A percentile compares a stretch with the other conserved stretches of the same genome.
Conservation (phyloP, 2,797 vertebrate species). For the Leuciscus waleckii region DNA sequence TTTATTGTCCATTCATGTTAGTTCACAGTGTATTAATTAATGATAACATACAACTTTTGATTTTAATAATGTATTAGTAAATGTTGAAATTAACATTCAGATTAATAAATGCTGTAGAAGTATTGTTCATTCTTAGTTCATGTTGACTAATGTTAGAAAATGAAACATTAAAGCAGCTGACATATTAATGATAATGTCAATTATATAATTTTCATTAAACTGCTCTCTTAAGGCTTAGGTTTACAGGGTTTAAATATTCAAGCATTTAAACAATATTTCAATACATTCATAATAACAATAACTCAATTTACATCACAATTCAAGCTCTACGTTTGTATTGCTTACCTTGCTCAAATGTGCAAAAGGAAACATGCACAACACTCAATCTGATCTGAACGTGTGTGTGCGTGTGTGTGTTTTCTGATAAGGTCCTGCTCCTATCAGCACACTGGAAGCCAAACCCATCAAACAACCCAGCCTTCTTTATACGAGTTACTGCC, state of each 20-base stretch:
- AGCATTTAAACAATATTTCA: neutral
- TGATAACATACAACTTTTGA: no score
- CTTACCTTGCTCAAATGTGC: slow-evolving; percentile 27
- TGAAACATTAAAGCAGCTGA: neutral
- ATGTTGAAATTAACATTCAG: no score
- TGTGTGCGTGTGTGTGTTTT: neutral
- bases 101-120: no score
- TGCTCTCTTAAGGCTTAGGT: neutral
- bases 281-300: neutral
- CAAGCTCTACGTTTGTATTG: neutral
- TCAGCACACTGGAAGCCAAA: neutral
- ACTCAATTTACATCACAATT: neutral
- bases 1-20: no score
- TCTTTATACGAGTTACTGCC: neutral
- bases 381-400: neutral
- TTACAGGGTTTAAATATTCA: neutral
- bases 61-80: no score
- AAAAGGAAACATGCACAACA: neutral
- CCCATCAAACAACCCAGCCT: neutral
- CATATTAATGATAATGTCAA: no score
- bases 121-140: no score
- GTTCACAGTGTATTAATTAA: no score
- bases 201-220: neutral
- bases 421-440: slow-evolving; percentile 6
- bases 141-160: no score